phyloP scores from a whole-genome alignment of 1,140 invertebrate genomes.

The Camponotus floridanus region DNA sequence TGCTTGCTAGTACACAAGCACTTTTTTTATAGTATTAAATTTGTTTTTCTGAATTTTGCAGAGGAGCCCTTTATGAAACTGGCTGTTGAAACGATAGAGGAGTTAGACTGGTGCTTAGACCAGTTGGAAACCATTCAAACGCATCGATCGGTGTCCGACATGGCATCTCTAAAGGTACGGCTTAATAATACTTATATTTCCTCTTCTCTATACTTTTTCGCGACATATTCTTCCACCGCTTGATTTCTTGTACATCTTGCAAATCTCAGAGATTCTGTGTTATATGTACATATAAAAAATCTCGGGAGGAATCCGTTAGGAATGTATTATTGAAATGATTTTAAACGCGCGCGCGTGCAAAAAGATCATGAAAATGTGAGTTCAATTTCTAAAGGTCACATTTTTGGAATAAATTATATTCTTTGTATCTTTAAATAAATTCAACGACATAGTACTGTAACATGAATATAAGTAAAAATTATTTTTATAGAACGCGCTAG shows the following conservation, averaged over 20 bases:
- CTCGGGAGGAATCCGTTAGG: conserved; percentile 1
- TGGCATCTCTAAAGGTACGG: conserved; percentile 98
- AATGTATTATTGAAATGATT: conserved; percentile 39
- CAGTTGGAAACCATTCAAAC: conserved; percentile 99
- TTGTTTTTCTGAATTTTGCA: conserved; percentile 84
- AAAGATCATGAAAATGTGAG: conserved; percentile 5
- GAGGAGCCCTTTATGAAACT: conserved; percentile 97
- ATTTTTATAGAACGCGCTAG: not conserved
- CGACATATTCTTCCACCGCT: conserved; percentile 10
- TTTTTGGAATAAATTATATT: conserved; percentile 6
- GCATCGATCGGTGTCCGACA: conserved; percentile 99
- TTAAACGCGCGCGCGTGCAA: not conserved
- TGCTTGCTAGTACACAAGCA: not conserved
- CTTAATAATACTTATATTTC: conserved; percentile 20
- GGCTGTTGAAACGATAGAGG: conserved; percentile 98
- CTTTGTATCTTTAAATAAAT: conserved; percentile 24
- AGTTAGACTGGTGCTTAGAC: conserved; percentile 99
- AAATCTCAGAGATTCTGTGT: conserved; percentile 28
- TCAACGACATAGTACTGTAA: not conserved
- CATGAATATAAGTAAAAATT: not conserved
- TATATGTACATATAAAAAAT: not conserved
- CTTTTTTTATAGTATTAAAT: conserved; percentile 22
- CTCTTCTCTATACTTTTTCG: not conserved
- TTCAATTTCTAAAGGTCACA: conserved; percentile 1
- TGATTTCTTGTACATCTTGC: conserved; percentile 44